Evolutionary conservation across 2,797 vertebrate genomes (phyloP).

Genomic region (Dendrocincla tyrannina): DNA sequence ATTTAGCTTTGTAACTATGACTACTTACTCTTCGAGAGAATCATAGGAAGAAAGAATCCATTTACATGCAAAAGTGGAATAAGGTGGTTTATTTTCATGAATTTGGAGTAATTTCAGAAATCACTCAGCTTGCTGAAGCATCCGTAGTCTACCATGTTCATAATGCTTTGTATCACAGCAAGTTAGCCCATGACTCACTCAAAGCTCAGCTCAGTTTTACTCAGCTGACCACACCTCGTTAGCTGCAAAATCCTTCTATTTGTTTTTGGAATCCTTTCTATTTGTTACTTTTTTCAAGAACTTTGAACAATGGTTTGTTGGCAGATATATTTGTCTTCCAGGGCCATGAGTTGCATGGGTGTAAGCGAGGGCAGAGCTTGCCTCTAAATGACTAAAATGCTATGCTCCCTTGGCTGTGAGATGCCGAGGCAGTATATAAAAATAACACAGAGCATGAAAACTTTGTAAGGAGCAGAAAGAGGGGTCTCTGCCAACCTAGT

Average conservation of each 20-base stretch:
- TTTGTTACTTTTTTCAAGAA: not conserved
- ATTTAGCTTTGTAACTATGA: slow-evolving; percentile 34
- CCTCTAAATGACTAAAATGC: not conserved
- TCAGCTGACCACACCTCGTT: not conserved
- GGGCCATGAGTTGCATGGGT: not conserved
- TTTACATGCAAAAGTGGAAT: not conserved
- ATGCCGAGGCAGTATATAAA: not conserved
- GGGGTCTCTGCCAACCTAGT: not conserved
- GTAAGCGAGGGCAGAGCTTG: not conserved
- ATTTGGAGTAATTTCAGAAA: slow-evolving; percentile 21
- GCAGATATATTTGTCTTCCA: slow-evolving; percentile 41
- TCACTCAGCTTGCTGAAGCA: not conserved
- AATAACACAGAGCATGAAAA: not conserved
- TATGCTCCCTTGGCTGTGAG: not conserved
- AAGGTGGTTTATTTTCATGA: slow-evolving; percentile 13
- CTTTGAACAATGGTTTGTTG: not conserved
- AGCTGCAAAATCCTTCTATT: slow-evolving; percentile 21
- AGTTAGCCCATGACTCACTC: slow-evolving; percentile 55
- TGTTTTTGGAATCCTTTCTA: not conserved
- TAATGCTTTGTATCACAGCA: not conserved
- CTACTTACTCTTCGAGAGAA: not conserved
- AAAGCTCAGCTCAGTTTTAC: not conserved
- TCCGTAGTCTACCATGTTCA: slow-evolving; percentile 1
- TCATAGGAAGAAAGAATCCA: not conserved
- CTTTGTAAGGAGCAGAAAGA: not conserved